Conservation (phyloP, 2,888 invertebrate species). For the Apodemia mormo region DNA sequence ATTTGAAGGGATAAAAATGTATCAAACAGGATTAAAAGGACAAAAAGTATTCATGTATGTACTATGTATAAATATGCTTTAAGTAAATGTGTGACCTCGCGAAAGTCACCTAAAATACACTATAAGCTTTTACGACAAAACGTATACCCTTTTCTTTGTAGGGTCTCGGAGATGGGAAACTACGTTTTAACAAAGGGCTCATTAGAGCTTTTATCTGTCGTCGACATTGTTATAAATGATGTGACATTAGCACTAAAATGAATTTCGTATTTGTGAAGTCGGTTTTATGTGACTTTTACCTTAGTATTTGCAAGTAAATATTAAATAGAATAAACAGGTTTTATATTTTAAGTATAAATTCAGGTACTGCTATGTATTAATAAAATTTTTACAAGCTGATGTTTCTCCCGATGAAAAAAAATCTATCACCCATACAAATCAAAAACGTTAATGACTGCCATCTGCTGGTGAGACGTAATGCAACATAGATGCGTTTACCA, state of each 20-base stretch:
- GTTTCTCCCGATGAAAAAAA: too few species aligned
- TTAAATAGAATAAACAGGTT: too few species aligned
- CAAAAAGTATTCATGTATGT: neutral
- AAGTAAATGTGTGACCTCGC: conserved; percentile 1
- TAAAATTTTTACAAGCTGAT: too few species aligned
- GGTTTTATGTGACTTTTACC: neutral
- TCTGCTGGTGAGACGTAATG: too few species aligned
- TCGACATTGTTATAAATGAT: conserved; percentile 4
- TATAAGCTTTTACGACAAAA: conserved; percentile 3
- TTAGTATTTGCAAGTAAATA: neutral
- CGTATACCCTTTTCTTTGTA: conserved; percentile 8
- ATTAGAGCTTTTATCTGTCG: conserved; percentile 16
- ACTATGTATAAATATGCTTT: neutral
- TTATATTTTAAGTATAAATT: too few species aligned
- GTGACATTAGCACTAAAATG: conserved; percentile 11
- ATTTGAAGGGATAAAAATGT: too few species aligned
- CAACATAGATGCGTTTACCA: too few species aligned
- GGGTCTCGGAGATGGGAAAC: conserved; percentile 13
- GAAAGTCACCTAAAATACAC: conserved; percentile 2
- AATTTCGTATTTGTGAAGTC: conserved; percentile 4
- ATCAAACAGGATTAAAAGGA: too few species aligned
- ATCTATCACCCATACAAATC: too few species aligned
- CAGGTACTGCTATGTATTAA: too few species aligned
- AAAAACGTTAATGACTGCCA: too few species aligned
- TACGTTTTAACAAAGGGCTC: conserved; percentile 19